Base-by-base conservation (phyloP, 2,888 invertebrate species). In the Aleiodes testaceus region DNA sequence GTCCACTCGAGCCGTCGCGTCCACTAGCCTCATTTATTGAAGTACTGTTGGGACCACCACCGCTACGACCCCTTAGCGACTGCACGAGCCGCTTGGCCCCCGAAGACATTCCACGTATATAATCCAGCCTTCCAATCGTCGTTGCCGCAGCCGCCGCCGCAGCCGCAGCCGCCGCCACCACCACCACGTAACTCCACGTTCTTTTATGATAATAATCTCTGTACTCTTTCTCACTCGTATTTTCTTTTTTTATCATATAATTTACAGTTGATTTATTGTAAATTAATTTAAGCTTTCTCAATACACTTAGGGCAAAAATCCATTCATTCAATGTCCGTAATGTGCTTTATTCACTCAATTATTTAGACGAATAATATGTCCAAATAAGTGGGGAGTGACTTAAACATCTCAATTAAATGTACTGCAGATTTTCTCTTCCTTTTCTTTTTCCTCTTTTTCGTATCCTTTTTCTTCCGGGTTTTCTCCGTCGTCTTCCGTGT, bases 41-140 rank as follows among this genome's bases (percentile, higher is more conserved):
- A 20, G 42, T 61, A 20, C 78, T 79, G 74, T 74, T 76, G 71
- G 78, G 79, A 70, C 78, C 79, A 59, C 78, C 77, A 55, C 80
- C 84, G 75, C 80, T 84, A 72, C 85, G 86, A 83, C 87, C 85
- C 78, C 87, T 83, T 80, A 88, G 84, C 85, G 88, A 87, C 85
- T 88, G 85, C 78, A 88, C 86, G 80, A 87, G 87, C 77, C 88
- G 86, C 85, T 87, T 87, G 80, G 88, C 87, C 82, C 87, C 84
- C 76, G 87, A 85, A 80, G 87, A 87, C 88, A 88, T 88, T 83
- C 83, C 87, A 82, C 86, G 86, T 73, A 86, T 81, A 80, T 86
- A 85, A 85, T 87, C 86, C 86, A 86, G 86, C 82, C 85, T 86
- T 83, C 81, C 83, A 79, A 66, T 77, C 69, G 80, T 77, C 70